phyloP scores from a whole-genome alignment of 2,113 vertebrate species.

The Macquaria australasica region DNA sequence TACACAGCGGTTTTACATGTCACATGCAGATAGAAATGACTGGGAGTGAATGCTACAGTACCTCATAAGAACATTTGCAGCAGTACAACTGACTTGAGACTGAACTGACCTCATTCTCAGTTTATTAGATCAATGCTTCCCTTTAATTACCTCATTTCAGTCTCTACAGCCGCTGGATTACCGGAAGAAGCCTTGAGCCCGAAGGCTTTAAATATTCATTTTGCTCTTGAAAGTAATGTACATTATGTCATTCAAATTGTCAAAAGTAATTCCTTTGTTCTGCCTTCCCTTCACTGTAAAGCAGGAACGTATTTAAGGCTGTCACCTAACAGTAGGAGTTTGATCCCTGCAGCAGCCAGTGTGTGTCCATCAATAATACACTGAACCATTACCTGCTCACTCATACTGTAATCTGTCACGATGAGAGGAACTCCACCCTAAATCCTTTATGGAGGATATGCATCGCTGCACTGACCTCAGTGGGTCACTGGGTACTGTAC shows the following conservation, averaged over 20 bases:
- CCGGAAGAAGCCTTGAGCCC: conserved; percentile 9
- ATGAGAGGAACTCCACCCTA: too few relatives aligned
- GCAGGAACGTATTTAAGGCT: conserved; percentile 1
- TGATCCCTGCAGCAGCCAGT: not conserved
- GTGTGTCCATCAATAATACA: not conserved
- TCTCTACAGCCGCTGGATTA: conserved; percentile 51
- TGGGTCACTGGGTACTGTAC: not conserved
- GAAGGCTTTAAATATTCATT: conserved; percentile 46
- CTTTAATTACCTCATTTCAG: conserved; percentile 62
- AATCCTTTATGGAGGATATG: not conserved
- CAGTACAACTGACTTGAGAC: conserved; percentile 29
- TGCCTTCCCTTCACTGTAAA: not conserved
- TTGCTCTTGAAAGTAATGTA: conserved; percentile 8
- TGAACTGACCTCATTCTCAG: conserved; percentile 52
- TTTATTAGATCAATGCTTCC: conserved; percentile 53
- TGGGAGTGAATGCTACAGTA: not conserved
- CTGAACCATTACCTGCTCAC: not conserved
- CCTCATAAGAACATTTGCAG: conserved; percentile 17
- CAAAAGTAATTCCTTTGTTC: conserved; percentile 6
- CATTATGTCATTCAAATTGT: conserved; percentile 29
- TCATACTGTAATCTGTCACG: not conserved
- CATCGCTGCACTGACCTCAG: not conserved
- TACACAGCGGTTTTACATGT: not conserved
- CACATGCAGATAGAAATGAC: not conserved
- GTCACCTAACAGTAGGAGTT: not conserved